These are phyloP conservation scores for Chunga burmeisteri DNA, from an alignment of 2,113 vertebrate species.

Conservation along the genomic window DNA sequence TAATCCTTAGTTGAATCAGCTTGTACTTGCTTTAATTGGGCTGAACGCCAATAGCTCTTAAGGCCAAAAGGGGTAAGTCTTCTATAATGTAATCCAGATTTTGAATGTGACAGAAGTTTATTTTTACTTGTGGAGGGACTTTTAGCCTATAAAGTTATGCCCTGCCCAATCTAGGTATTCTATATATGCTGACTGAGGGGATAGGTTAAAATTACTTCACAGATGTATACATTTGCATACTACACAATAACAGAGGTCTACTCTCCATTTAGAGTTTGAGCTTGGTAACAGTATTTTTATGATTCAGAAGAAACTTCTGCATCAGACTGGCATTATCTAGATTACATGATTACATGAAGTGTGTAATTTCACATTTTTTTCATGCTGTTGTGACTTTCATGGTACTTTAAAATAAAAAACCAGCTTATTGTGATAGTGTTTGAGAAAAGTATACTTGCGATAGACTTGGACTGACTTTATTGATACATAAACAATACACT, in stretches of 20 bases:
- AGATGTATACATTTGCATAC: neutral
- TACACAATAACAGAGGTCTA: neutral
- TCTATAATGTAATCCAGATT: constrained; percentile 8
- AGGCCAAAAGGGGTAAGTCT: neutral
- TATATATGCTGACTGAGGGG: neutral
- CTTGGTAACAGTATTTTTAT: neutral
- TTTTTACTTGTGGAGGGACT: neutral
- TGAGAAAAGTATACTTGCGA: neutral
- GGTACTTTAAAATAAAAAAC: neutral
- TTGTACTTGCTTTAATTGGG: constrained; percentile 23
- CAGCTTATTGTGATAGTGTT: neutral
- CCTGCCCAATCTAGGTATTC: neutral
- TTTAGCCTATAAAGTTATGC: neutral
- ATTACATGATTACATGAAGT: neutral
- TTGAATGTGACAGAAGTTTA: neutral
- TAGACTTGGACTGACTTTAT: neutral
- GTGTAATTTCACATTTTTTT: neutral
- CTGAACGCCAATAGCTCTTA: neutral
- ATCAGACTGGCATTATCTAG: neutral
- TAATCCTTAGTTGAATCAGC: neutral
- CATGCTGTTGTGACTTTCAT: neutral
- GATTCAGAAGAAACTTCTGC: neutral
- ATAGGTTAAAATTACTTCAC: neutral
- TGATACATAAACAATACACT: neutral
- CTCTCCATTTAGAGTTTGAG: neutral